Evolutionary conservation across 2,888 invertebrate genomes (phyloP).

Genomic region (Crematogaster levior): DNA sequence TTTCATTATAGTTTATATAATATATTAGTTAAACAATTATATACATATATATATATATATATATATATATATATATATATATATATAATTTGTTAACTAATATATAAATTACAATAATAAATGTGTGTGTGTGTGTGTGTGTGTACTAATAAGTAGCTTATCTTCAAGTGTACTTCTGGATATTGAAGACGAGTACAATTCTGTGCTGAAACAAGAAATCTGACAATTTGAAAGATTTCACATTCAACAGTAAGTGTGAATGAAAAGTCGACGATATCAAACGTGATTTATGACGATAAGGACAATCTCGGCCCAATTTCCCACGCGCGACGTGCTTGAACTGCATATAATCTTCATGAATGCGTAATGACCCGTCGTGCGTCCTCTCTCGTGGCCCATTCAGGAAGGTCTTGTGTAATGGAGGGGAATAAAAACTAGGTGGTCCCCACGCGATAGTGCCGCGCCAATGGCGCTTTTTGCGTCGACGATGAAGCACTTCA

Average conservation of each 20-base stretch:
- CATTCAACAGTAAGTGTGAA: neutral
- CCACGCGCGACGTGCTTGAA: constrained; percentile 78
- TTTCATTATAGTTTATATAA: neutral
- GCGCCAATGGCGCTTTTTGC: constrained; percentile 39
- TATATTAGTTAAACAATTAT: neutral
- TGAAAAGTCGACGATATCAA: constrained; percentile 73
- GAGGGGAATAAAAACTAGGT: constrained; percentile 61
- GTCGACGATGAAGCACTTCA: constrained; percentile 24
- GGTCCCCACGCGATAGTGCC: constrained; percentile 33
- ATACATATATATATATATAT: too few relatives aligned
- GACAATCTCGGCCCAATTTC: constrained; percentile 81
- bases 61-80: too few relatives aligned
- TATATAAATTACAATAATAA: too few relatives aligned
- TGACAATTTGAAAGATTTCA: neutral
- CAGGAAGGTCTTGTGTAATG: constrained; percentile 63
- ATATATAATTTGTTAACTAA: too few relatives aligned
- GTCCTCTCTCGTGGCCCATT: constrained; percentile 49
- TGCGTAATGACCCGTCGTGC: constrained; percentile 76
- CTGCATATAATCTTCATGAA: constrained; percentile 82
- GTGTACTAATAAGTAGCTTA: neutral
- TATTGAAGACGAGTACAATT: neutral
- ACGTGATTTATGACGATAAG: constrained; percentile 80
- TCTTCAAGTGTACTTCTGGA: neutral
- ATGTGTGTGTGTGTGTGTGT: too few relatives aligned
- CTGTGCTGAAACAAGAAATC: neutral